Conservation (phyloP, 2,888 invertebrate species). For the Coremacera marginata region DNA sequence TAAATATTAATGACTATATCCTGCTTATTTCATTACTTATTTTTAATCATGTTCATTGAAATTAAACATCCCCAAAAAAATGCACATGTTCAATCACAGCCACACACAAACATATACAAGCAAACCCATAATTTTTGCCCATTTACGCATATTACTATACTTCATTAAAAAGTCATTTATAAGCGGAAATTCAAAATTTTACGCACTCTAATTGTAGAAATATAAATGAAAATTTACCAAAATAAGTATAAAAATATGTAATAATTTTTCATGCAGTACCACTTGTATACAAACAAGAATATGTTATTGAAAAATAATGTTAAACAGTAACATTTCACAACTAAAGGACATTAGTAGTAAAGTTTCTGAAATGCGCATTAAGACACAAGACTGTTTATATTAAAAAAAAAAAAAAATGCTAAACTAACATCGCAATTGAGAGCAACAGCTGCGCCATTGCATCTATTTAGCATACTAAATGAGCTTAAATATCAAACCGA, state of each 20-base stretch:
- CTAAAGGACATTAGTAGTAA: too few relatives aligned
- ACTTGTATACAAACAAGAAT: too few relatives aligned
- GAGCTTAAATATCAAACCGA: not conserved
- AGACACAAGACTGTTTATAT: too few relatives aligned
- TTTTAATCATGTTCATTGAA: too few relatives aligned
- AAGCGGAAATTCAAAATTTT: constrained; percentile 35
- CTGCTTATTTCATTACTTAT: too few relatives aligned
- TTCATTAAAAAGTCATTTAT: constrained; percentile 34
- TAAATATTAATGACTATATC: too few relatives aligned
- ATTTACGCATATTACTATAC: constrained; percentile 25
- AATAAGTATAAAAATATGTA: not conserved
- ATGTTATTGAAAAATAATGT: too few relatives aligned
- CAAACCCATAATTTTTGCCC: not conserved
- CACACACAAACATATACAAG: not conserved
- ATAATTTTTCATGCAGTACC: not conserved
- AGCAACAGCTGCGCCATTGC: not conserved
- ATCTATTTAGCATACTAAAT: constrained; percentile 24
- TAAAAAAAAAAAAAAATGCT: too few relatives aligned
- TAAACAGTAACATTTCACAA: too few relatives aligned
- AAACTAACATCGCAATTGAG: not conserved
- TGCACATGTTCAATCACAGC: too few relatives aligned
- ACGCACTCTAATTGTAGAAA: constrained; percentile 27
- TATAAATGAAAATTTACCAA: constrained; percentile 1
- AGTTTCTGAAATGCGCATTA: too few relatives aligned
- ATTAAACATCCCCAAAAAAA: too few relatives aligned